phyloP scores from a whole-genome alignment of 35 echinoderm and acorn worm genomes.

The Chiridota heheva region DNA sequence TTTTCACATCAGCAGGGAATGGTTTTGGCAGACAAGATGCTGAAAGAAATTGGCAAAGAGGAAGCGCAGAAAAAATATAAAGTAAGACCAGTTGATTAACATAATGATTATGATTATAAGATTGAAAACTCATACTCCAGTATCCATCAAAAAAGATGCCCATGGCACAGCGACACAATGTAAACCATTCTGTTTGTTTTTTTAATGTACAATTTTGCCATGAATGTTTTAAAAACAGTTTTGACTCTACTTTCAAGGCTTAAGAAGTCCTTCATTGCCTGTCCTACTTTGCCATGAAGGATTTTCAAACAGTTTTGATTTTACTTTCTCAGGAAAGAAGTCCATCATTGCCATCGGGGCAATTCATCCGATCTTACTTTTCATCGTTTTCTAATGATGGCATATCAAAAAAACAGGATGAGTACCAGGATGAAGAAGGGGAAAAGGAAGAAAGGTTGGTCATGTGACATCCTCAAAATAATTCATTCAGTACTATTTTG shows the following conservation, averaged over 20 bases:
- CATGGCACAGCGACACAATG: background rate
- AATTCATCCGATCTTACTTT: slow-evolving; percentile 97
- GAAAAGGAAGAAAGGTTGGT: background rate
- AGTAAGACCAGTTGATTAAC: no score
- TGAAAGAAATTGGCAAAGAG: slow-evolving; percentile 97
- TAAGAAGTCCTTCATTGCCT: no score
- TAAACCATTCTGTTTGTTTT: background rate
- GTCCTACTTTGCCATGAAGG: no score
- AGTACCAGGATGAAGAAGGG: slow-evolving; percentile 20
- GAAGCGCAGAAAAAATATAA: slow-evolving; percentile 82
- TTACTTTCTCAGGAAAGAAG: slow-evolving; percentile 90
- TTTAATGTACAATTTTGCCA: no score
- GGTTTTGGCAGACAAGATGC: slow-evolving; percentile 96
- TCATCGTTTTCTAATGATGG: slow-evolving; percentile 98
- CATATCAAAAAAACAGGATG: slow-evolving; percentile 63
- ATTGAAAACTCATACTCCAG: background rate
- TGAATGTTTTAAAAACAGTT: no score
- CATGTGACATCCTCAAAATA: background rate
- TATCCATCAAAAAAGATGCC: background rate
- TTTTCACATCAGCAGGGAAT: slow-evolving; percentile 88
- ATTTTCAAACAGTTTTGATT: no score
- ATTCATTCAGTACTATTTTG: background rate
- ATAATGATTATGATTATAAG: background rate
- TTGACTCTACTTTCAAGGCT: no score
- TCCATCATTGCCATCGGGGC: slow-evolving; percentile 72